Evolutionary conservation across 2,113 vertebrate species (phyloP).

Genomic region (Grus americana): DNA sequence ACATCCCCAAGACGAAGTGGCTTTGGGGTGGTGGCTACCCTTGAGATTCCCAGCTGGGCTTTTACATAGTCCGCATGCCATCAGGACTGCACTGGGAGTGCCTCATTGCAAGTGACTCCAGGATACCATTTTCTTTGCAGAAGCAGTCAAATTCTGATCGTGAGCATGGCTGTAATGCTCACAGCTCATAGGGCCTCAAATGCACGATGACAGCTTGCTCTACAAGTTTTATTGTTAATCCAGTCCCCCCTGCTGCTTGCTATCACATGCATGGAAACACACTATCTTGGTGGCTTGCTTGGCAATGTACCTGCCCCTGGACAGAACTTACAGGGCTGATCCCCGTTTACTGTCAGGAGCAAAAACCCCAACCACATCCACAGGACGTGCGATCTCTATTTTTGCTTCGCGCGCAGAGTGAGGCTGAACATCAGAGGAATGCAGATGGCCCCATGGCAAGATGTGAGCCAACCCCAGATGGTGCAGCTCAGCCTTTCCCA

Average conservation of each 20-base stretch:
- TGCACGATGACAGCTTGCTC: neutral
- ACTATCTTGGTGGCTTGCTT: neutral
- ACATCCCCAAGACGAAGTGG: neutral
- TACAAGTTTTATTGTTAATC: neutral
- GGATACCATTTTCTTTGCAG: neutral
- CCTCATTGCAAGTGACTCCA: neutral
- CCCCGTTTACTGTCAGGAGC: neutral
- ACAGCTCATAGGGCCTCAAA: neutral
- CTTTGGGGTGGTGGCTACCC: neutral
- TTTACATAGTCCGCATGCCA: rapidly evolving
- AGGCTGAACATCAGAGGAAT: neutral
- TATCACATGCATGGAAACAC: neutral
- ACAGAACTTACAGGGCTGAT: neutral
- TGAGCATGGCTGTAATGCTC: neutral
- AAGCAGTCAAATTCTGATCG: neutral
- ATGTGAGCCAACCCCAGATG: neutral
- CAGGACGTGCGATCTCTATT: neutral
- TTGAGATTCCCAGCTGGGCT: neutral
- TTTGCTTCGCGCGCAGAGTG: neutral
- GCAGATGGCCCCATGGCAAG: neutral
- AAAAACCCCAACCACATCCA: neutral
- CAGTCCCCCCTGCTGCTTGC: rapidly evolving
- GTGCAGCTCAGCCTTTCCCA: neutral
- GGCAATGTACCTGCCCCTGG: neutral
- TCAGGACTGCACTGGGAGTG: neutral